Conservation (phyloP, 2,113 vertebrate genomes). For the Piliocolobus tephrosceles region DNA sequence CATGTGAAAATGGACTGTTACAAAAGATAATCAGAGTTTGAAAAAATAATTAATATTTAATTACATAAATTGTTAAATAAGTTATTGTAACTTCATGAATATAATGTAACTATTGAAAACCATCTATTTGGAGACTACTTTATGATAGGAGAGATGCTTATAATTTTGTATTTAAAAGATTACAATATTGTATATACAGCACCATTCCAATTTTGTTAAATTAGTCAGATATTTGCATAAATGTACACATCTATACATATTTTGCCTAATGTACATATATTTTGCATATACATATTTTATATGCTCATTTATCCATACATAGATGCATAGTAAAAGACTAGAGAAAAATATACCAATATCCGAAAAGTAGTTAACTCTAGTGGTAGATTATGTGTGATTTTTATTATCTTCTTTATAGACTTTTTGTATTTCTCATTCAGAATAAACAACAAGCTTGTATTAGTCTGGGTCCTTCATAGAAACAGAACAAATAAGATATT, state of each 20-base stretch:
- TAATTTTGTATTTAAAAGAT: background rate
- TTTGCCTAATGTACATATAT: background rate
- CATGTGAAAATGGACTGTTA: too few relatives aligned
- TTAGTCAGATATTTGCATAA: background rate
- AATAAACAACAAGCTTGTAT: background rate
- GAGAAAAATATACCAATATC: background rate
- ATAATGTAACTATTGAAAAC: background rate
- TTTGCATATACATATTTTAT: background rate
- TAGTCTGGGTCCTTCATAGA: background rate
- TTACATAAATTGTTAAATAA: background rate
- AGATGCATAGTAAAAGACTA: background rate
- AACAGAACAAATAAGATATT: background rate
- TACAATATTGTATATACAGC: background rate
- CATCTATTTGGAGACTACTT: background rate
- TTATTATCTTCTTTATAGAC: slow-evolving; percentile 5
- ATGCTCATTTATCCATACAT: background rate
- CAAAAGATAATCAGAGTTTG: background rate
- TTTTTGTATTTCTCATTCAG: background rate
- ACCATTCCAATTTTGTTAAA: background rate
- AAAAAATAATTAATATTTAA: background rate
- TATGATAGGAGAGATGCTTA: background rate
- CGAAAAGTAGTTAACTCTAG: background rate
- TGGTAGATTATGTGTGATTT: background rate
- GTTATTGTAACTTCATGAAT: background rate
- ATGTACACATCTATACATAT: background rate